These are phyloP conservation scores for Varanus salvator DNA, from an alignment of 2,113 vertebrate species.

Conservation along the genomic window DNA sequence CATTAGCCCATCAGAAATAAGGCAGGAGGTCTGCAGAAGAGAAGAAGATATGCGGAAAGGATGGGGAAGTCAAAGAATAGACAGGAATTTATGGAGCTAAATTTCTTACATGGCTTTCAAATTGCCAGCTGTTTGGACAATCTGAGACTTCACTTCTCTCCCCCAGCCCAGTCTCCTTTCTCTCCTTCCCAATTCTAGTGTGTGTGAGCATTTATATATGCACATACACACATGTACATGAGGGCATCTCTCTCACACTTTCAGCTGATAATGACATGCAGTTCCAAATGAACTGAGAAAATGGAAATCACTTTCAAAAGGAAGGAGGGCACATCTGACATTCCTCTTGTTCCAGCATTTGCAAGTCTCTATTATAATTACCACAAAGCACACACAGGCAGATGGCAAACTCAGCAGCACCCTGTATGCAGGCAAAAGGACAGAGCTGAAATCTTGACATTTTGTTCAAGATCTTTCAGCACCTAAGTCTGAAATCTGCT, in stretches of 20 bases:
- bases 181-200: too few species aligned
- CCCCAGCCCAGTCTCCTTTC: accelerated
- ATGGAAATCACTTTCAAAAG: slow-evolving; percentile 74
- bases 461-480: slow-evolving; percentile 76
- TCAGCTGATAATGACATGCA: slow-evolving; percentile 60
- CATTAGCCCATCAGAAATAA: neutral
- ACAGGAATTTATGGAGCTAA: neutral
- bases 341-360: slow-evolving; percentile 67
- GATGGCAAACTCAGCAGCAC: slow-evolving; percentile 73
- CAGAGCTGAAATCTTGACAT: slow-evolving; percentile 71
- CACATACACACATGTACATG: neutral
- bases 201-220: neutral
- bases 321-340: slow-evolving; percentile 69
- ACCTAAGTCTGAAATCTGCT: slow-evolving; percentile 67
- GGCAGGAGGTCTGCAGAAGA: neutral
- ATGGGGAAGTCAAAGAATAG: neutral
- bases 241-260: slow-evolving; percentile 63
- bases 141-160: neutral
- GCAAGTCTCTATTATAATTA: slow-evolving; percentile 72
- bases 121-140: slow-evolving; percentile 44
- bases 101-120: slow-evolving; percentile 50
- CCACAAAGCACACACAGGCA: slow-evolving; percentile 71
- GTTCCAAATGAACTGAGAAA: slow-evolving; percentile 71
- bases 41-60: too few species aligned
- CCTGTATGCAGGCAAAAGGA: slow-evolving; percentile 72